These are phyloP conservation scores for Littorina saxatilis DNA, from an alignment of 1,140 invertebrate genomes.

Conservation along the genomic window DNA sequence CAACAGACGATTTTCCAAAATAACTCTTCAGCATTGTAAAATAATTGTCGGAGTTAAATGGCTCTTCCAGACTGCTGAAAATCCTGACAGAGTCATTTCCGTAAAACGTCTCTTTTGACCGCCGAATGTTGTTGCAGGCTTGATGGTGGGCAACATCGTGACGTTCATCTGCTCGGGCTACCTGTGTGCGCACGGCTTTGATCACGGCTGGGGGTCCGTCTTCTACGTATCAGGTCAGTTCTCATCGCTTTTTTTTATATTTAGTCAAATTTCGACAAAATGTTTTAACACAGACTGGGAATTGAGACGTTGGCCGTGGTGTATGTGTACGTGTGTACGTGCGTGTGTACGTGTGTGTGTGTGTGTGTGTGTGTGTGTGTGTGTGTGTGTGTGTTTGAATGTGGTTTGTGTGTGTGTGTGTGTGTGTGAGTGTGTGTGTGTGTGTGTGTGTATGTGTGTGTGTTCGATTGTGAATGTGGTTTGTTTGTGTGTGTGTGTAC, in stretches of 20 bases:
- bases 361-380: background rate
- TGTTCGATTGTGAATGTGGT: too few relatives aligned
- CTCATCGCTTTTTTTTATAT: background rate
- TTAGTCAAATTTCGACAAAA: too few relatives aligned
- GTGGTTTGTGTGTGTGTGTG: background rate
- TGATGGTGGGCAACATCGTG: slow-evolving; percentile 49
- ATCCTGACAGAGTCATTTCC: too few relatives aligned
- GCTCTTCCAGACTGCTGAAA: too few relatives aligned
- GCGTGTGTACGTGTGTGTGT: background rate
- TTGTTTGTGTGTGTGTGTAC: too few relatives aligned
- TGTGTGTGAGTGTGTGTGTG: background rate
- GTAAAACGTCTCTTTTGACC: too few relatives aligned
- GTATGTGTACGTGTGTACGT: background rate
- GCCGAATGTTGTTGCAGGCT: too few relatives aligned
- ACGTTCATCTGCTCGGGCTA: slow-evolving; percentile 61
- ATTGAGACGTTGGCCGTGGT: too few relatives aligned
- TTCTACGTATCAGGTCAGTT: slow-evolving; percentile 66
- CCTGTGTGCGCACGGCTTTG: slow-evolving; percentile 66
- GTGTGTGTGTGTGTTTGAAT: background rate
- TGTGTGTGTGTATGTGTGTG: background rate
- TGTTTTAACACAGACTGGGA: too few relatives aligned
- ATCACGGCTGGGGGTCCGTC: slow-evolving; percentile 66
- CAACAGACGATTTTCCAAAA: too few relatives aligned
- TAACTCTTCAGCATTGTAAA: too few relatives aligned
- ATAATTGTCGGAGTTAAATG: too few relatives aligned